Percentiles rank a stretch among this genome's conserved stretches.
Evolutionary conservation across 2,888 invertebrate species (phyloP).

Genomic region (Euproctis similis): DNA sequence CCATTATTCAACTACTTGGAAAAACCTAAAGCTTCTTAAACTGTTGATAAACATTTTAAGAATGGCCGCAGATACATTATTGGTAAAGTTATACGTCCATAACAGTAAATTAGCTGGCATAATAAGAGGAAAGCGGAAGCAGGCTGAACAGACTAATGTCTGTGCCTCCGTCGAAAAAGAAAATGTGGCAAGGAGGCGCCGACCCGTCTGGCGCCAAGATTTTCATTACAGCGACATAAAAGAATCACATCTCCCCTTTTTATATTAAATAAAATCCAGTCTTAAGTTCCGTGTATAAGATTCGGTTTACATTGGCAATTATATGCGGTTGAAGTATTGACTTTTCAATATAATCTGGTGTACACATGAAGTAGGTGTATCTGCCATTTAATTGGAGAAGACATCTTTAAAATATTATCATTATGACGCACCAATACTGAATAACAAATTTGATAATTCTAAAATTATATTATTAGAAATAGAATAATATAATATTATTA

Average conservation of each 20-base stretch:
- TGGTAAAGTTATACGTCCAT: constrained; percentile 40
- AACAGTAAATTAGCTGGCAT: constrained; percentile 58
- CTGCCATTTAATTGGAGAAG: too few species aligned
- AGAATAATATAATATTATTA: too few species aligned
- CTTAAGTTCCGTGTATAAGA: fast-evolving
- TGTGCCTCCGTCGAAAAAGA: constrained; percentile 40
- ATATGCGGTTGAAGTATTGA: constrained; percentile 31
- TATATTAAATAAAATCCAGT: neutral
- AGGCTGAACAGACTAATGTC: constrained; percentile 41
- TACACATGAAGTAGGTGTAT: constrained; percentile 28
- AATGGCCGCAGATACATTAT: constrained; percentile 30
- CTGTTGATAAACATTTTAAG: constrained; percentile 21
- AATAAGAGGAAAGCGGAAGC: constrained; percentile 56
- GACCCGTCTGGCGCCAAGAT: constrained; percentile 57
- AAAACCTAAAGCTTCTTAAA: too few species aligned
- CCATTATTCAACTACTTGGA: too few species aligned
- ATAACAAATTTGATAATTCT: too few species aligned
- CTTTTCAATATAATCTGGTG: constrained; percentile 30
- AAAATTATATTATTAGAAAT: too few species aligned
- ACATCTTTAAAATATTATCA: too few species aligned
- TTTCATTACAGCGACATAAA: constrained; percentile 26
- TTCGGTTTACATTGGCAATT: constrained; percentile 7
- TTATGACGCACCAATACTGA: too few species aligned
- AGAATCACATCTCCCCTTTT: constrained; percentile 21
- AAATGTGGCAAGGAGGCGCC: constrained; percentile 55